Evolutionary conservation across 1,140 invertebrate genomes (phyloP).

Genomic region (Tenebrio molitor): DNA sequence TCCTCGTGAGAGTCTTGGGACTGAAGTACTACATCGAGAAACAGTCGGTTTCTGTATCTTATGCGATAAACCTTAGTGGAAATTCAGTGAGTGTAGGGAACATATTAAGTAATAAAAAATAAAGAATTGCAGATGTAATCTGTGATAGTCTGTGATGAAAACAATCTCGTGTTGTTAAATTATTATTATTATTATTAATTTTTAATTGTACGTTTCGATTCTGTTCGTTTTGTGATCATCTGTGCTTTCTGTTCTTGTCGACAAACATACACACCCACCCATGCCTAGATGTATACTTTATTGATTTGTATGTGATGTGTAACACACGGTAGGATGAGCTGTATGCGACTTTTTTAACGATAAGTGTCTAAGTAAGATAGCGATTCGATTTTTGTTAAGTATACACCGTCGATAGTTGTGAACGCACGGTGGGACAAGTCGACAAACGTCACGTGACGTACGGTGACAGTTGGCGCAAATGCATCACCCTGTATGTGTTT

Average conservation of each 20-base stretch:
- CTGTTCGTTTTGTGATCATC: slow-evolving; percentile 40
- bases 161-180: slow-evolving; percentile 48
- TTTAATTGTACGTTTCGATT: no score
- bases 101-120: slow-evolving; percentile 46
- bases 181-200: slow-evolving; percentile 42
- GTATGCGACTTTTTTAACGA: slow-evolving; percentile 1
- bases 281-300: slow-evolving; percentile 30
- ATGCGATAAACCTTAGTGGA: slow-evolving; percentile 47
- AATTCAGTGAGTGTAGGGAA: slow-evolving; percentile 48
- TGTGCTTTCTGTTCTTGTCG: slow-evolving; percentile 39
- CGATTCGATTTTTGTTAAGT: slow-evolving; percentile 4
- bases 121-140: slow-evolving; percentile 65
- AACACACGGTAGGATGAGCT: slow-evolving; percentile 17
- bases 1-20: slow-evolving; percentile 46
- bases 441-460: no score
- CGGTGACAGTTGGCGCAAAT: no score
- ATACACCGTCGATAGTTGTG: no score
- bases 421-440: background rate
- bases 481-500: no score
- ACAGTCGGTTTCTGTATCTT: slow-evolving; percentile 52
- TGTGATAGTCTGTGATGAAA: slow-evolving; percentile 66
- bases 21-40: slow-evolving; percentile 57
- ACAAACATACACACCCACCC: slow-evolving; percentile 13
- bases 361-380: slow-evolving; percentile 21
- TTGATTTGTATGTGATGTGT: slow-evolving; percentile 6